Evolutionary conservation across 1,140 invertebrate species (phyloP).

Genomic region (Hypothenemus hampei): DNA sequence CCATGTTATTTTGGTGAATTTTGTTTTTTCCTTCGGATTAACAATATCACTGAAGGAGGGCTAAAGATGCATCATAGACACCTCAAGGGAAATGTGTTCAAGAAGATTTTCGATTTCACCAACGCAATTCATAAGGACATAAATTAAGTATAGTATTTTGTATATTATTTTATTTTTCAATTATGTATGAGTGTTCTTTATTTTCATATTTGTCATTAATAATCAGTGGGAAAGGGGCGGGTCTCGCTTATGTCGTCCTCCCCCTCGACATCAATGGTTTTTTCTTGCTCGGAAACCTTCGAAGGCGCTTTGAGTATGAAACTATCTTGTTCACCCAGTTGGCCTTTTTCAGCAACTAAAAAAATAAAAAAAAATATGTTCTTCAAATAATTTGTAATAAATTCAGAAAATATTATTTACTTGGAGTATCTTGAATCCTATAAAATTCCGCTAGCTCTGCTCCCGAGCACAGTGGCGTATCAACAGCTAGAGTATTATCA

Average conservation of each 20-base stretch:
- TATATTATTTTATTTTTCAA: too few species aligned
- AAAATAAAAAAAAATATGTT: conserved; percentile 3
- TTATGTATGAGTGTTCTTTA: too few species aligned
- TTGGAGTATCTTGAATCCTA: conserved; percentile 24
- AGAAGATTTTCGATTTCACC: too few species aligned
- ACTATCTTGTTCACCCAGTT: neutral
- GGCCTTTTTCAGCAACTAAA: conserved; percentile 15
- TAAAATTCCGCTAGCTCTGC: conserved; percentile 59
- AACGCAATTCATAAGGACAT: too few species aligned
- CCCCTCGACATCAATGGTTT: conserved; percentile 10
- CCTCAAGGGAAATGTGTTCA: too few species aligned
- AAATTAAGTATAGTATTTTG: too few species aligned
- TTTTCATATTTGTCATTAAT: too few species aligned
- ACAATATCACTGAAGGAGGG: too few species aligned
- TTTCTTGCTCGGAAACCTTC: neutral
- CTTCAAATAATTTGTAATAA: neutral
- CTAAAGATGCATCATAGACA: too few species aligned
- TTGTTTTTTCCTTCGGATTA: too few species aligned
- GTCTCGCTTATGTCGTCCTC: conserved; percentile 11
- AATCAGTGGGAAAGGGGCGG: conserved; percentile 19
- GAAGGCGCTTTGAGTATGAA: conserved; percentile 11
- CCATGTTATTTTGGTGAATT: too few species aligned
- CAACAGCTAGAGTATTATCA: conserved; percentile 85
- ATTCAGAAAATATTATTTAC: conserved; percentile 5
- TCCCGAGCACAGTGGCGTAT: conserved; percentile 72